Evolutionary conservation across 2,888 invertebrate species (phyloP).

Genomic region (Drosophila sordidapex): DNA sequence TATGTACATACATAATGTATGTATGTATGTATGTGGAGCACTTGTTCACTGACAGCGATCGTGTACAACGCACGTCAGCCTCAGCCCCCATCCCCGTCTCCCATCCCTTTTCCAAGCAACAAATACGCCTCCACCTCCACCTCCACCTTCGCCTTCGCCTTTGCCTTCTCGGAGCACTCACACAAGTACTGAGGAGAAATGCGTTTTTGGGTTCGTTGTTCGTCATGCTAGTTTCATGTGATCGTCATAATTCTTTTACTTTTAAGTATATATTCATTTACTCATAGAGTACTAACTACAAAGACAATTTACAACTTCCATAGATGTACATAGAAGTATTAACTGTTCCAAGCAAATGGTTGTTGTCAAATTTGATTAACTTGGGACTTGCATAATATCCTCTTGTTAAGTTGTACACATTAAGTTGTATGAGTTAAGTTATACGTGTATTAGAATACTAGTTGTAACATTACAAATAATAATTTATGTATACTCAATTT

Average conservation of each 20-base stretch:
- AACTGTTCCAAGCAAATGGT: no score
- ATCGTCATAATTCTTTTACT: conserved; percentile 60
- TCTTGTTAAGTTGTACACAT: neutral
- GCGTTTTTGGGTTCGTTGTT: conserved; percentile 73
- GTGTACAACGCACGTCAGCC: conserved; percentile 22
- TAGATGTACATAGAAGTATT: neutral
- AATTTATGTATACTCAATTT: no score
- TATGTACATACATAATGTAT: conserved; percentile 11
- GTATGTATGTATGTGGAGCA: conserved; percentile 46
- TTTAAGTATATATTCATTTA: conserved; percentile 12
- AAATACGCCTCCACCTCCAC: conserved; percentile 20
- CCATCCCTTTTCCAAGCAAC: conserved; percentile 5
- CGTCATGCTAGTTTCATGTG: conserved; percentile 78
- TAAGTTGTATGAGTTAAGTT: neutral
- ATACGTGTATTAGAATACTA: neutral
- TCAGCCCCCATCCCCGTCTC: conserved; percentile 7
- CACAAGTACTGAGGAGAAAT: conserved; percentile 16
- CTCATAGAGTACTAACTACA: conserved; percentile 1
- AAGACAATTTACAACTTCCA: neutral
- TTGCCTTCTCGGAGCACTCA: conserved; percentile 12
- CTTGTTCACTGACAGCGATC: conserved; percentile 57
- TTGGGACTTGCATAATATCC: neutral
- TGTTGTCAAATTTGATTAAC: no score
- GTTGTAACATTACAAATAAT: neutral
- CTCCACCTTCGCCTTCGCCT: conserved; percentile 2